Evolutionary conservation across 2,888 invertebrate genomes (phyloP), one percentile per base, ranked within the genome.

Genomic region (Mesodorylaimus sp.): DNA sequence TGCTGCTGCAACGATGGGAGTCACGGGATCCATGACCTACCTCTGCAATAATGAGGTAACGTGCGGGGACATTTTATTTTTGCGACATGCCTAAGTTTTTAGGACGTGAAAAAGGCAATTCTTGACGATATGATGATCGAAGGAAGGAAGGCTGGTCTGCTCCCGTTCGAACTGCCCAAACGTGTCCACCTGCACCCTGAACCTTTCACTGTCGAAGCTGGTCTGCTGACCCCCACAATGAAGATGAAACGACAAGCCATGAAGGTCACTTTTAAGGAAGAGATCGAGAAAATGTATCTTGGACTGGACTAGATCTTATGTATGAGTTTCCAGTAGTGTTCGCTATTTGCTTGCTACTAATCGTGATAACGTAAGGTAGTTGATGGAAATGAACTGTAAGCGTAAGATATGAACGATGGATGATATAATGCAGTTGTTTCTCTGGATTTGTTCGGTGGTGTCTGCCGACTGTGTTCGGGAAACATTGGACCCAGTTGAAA

Each of bases 131-230:
- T 95, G 80, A 72, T 79, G 54, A 74, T 78, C 44, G 80, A 85
- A 76, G 93, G 91, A 51, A 87, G 81, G 68, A 81, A 81, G 64
- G 81, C 80, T 49, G 87, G 87, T 32, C 76, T 97, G 25, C 87
- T 86, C 73, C 86, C 87, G 16, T 95, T 95, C 69, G 95, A 97
- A 74, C 89, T 91, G 78, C 91, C 26, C 3, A 87, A 88, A 72
- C 89, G 89, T 68, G 81, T 91, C 56, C 85, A 87, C 67, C 71
- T 93, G 50, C 85, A 87, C 70, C 85, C 87, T 26, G 89, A 91
- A 71, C 82, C 83, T 58, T 91, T 93, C 74, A 86, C 88, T 54
- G 82, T 89, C 50, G 88, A 89, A 72, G 91, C 91, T 70, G 88
- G 87, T 55, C 77, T 93, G 47, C 74, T 93, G 44, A 91, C 91